Percentiles rank a stretch among this genome's conserved stretches.
Conservation (phyloP, 2,797 vertebrate genomes). For the Thunnus albacares region DNA sequence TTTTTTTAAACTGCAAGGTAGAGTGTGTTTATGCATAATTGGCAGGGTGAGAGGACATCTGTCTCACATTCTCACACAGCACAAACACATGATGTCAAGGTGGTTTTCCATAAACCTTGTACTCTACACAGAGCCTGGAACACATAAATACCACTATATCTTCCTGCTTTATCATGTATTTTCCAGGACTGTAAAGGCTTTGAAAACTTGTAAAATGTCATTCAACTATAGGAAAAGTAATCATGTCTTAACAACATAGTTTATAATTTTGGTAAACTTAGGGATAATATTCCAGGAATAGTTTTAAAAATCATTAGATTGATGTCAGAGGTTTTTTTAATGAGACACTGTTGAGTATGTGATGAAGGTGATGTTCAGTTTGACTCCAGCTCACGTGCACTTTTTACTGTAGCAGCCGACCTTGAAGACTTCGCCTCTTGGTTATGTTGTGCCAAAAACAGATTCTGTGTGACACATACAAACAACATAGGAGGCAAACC, state of each 20-base stretch:
- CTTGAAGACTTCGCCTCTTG: slow-evolving; percentile 2
- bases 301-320: background rate
- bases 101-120: background rate
- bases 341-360: background rate
- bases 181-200: too few relatives aligned
- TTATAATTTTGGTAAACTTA: background rate
- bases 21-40: background rate
- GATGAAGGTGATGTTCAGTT: background rate
- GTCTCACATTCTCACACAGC: background rate
- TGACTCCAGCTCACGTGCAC: background rate
- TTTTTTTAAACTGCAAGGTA: background rate
- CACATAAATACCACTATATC: background rate
- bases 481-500: background rate
- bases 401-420: slow-evolving; percentile 9
- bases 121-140: background rate
- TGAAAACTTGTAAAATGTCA: background rate
- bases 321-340: background rate
- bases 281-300: background rate
- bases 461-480: background rate
- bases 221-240: background rate
- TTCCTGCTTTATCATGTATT: too few relatives aligned
- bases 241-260: background rate
- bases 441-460: slow-evolving; percentile 32
- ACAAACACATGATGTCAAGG: background rate
- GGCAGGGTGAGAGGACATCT: background rate